Percentiles rank a stretch among this genome's conserved stretches.
Evolutionary conservation across 2,797 vertebrate genomes (phyloP).

Genomic region (Xyrichtys novacula): DNA sequence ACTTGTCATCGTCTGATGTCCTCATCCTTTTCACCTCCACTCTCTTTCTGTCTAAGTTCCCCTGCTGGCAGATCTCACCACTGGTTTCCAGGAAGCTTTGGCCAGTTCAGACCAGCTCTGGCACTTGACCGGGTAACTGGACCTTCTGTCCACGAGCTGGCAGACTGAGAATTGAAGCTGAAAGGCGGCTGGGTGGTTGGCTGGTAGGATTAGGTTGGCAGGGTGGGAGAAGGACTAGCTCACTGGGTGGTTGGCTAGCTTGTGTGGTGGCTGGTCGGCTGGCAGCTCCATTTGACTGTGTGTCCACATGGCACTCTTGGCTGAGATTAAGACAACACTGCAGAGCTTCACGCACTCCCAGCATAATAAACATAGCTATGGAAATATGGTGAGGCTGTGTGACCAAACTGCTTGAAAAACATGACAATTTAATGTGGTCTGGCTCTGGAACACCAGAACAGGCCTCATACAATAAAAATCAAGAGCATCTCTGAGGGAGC

Average conservation of each 20-base stretch:
- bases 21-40: not conserved
- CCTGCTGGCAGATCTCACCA: constrained; percentile 20
- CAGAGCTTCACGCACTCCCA: constrained; percentile 21
- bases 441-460: constrained; percentile 21
- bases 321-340: constrained; percentile 23
- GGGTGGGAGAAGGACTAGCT: constrained; percentile 33
- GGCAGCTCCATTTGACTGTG: constrained; percentile 53
- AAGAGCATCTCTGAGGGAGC: constrained; percentile 31
- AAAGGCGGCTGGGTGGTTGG: constrained; percentile 38
- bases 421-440: constrained; percentile 43
- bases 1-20: not conserved
- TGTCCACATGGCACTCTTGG: constrained; percentile 67
- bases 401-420: constrained; percentile 28
- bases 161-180: constrained; percentile 24
- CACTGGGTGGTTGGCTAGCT: constrained; percentile 55
- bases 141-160: constrained; percentile 24
- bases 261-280: constrained; percentile 37
- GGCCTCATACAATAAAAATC: constrained; percentile 22
- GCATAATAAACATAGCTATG: constrained; percentile 44
- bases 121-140: constrained; percentile 22
- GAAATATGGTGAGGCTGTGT: constrained; percentile 34
- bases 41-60: constrained; percentile 15
- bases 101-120: constrained; percentile 31
- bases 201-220: constrained; percentile 46
- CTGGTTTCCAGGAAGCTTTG: constrained; percentile 8